phyloP scores from a whole-genome alignment of 2,113 vertebrate genomes.

The Ammospiza nelsoni region DNA sequence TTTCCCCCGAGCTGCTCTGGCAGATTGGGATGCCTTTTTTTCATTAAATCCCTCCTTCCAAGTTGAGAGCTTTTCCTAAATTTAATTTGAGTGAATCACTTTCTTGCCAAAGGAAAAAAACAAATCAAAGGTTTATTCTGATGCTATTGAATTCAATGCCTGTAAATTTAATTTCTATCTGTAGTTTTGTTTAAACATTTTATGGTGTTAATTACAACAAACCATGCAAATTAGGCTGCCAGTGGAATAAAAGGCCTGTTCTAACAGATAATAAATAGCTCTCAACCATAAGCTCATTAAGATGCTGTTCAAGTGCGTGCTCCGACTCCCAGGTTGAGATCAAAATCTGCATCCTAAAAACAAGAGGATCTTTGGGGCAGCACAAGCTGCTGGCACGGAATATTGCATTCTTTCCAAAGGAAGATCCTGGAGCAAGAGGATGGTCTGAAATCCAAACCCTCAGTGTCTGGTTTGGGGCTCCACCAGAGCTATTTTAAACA shows the following conservation, averaged over 20 bases:
- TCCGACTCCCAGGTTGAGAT: conserved; percentile 40
- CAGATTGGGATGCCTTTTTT: background rate
- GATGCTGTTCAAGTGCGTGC: background rate
- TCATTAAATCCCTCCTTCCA: conserved; percentile 27
- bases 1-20: background rate
- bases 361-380: background rate
- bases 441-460: background rate
- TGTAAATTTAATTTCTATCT: conserved; percentile 58
- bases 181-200: conserved; percentile 60
- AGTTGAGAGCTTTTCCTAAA: conserved; percentile 23
- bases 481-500: background rate
- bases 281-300: conserved; percentile 4
- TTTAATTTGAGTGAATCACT: conserved; percentile 59
- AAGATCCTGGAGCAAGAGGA: background rate
- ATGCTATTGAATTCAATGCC: conserved; percentile 26
- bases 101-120: conserved; percentile 63
- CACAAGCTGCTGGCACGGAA: background rate
- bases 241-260: conserved; percentile 39
- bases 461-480: background rate
- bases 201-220: conserved; percentile 46
- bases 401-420: conserved; percentile 39
- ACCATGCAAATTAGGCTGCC: conserved; percentile 46
- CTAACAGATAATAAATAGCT: conserved; percentile 42
- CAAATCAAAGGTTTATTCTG: conserved; percentile 55
- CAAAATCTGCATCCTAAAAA: background rate